Evolutionary conservation across 2,113 vertebrate species (phyloP).

Genomic region (Chauna torquata): DNA sequence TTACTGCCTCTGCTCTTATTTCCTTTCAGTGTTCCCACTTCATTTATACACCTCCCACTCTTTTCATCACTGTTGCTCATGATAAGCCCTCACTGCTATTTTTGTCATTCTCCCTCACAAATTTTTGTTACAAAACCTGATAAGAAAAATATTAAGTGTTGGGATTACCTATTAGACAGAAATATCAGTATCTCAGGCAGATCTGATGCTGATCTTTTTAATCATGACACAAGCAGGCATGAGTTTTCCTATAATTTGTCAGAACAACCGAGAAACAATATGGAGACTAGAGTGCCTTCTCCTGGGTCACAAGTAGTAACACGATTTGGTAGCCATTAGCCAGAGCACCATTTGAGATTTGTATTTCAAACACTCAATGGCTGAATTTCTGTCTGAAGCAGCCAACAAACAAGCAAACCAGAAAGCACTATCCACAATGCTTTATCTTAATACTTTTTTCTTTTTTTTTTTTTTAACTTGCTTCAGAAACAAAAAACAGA

Average conservation of each 20-base stretch:
- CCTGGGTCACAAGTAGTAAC: neutral
- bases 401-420: constrained; percentile 4
- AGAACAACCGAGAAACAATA: neutral
- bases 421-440: neutral
- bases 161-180: neutral
- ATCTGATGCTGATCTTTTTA: neutral
- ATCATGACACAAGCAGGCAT: neutral
- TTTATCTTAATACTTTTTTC: neutral
- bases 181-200: neutral
- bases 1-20: neutral
- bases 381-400: constrained; percentile 24
- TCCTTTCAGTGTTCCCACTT: neutral
- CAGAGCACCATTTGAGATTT: neutral
- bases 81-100: neutral
- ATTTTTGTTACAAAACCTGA: neutral
- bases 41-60: neutral
- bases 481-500: constrained; percentile 55
- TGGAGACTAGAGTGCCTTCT: neutral
- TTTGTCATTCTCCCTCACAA: neutral
- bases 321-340: neutral
- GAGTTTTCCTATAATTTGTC: neutral
- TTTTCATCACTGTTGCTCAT: neutral
- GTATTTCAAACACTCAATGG: constrained; percentile 16
- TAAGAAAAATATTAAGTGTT: neutral
- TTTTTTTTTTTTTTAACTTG: constrained; percentile 29